Evolutionary conservation across 2,113 vertebrate genomes (phyloP), one percentile per base, ranked within the genome.

Genomic region (Amia ocellicauda): DNA sequence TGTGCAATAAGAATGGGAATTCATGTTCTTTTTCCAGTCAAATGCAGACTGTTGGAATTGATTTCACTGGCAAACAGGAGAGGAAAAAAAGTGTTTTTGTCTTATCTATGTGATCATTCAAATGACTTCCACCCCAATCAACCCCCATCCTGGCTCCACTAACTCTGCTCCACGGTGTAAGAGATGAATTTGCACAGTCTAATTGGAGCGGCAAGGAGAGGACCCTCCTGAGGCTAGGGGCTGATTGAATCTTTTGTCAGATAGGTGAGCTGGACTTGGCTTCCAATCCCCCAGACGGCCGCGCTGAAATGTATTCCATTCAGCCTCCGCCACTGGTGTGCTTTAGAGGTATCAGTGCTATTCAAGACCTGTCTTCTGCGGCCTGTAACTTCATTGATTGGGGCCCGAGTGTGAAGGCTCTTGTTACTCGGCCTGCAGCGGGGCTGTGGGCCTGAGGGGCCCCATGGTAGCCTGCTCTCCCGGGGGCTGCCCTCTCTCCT

Each of bases 241-340:
- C 84, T 91, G 94, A 96, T 94, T 93, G 88, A 91, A 92, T 94
- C 90, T 91, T 93, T 94, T 92, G 93, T 94, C 83, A 85, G 89
- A 86, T 86, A 92, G 87, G 92, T 90, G 81, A 89, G 87, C 81
- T 85, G 86, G 85, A 88, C 87, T 86, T 84, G 86, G 84, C 86
- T 68, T 64, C 76, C 71, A 86, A 78, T 84, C 91, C 91, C 91
- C 86, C 58, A 64, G 90, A 89, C 91, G 79, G 85, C 80, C 70
- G 85, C 82, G 80, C 50, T 88, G 92, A 91, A 89, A 91, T 91
- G 90, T 89, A 87, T 93, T 88, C 88, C 81, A 81, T 84, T 90
- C 88, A 81, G 74, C 81, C n/a, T 78, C 77, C 54, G 81, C 88
- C 87, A 82, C 84, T 89, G 82, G 84, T 86, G 87, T 89, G 83